Conservation (phyloP, 2,113 vertebrate genomes). For the Pollimyrus isidori region DNA sequence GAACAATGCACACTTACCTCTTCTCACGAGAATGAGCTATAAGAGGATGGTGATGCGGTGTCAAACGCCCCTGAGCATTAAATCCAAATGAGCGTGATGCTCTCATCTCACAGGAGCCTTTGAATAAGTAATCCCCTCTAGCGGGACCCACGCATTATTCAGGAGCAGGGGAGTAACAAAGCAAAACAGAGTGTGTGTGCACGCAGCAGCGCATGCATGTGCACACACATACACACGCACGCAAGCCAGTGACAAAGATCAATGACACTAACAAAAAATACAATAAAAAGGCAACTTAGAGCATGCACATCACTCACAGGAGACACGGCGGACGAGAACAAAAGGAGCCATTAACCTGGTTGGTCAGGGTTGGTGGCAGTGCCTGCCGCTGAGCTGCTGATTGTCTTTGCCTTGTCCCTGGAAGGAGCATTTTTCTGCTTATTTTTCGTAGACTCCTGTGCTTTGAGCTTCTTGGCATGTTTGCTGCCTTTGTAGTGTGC, state of each 20-base stretch:
- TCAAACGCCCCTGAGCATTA: slow-evolving; percentile 8
- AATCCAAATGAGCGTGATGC: background rate
- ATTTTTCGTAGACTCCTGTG: slow-evolving; percentile 87
- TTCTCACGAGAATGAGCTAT: background rate
- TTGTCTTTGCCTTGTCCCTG: slow-evolving; percentile 60
- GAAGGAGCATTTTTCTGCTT: slow-evolving; percentile 74
- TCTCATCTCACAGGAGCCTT: slow-evolving; percentile 3
- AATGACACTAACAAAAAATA: background rate
- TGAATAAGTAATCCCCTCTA: background rate
- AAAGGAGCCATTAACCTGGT: slow-evolving; percentile 77
- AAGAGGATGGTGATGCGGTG: background rate
- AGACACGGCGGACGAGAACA: slow-evolving; percentile 49
- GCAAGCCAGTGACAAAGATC: background rate
- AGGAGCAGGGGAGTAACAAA: background rate
- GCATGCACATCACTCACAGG: slow-evolving; percentile 28
- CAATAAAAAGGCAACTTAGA: slow-evolving; percentile 5
- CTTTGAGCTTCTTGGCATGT: slow-evolving; percentile 98
- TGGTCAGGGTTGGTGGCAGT: slow-evolving; percentile 68
- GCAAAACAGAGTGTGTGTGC: slow-evolving; percentile 1
- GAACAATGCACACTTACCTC: slow-evolving; percentile 20
- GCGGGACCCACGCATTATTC: background rate
- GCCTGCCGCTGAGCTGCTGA: slow-evolving; percentile 55
- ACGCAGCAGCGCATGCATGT: background rate
- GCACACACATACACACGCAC: slow-evolving; percentile 19
- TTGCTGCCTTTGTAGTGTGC: slow-evolving; percentile 98